These are phyloP conservation scores for Terebella lapidaria DNA, from an alignment of 2,888 invertebrate species.

Conservation along the genomic window DNA sequence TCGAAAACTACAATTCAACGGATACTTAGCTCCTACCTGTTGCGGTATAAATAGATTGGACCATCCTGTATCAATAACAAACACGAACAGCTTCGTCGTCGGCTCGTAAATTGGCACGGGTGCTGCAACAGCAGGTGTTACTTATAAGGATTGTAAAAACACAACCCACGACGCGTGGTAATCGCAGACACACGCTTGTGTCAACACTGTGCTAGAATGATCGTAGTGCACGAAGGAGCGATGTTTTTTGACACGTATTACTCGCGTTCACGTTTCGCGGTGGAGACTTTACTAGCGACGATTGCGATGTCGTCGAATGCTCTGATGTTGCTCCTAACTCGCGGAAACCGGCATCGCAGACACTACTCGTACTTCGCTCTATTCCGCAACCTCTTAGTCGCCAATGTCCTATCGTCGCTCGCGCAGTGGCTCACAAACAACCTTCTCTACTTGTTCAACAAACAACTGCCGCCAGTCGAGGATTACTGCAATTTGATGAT, in stretches of 20 bases:
- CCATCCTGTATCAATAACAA: no score
- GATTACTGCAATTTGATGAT: neutral
- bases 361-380: neutral
- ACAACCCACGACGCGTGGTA: no score
- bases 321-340: neutral
- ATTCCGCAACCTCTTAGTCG: neutral
- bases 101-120: no score
- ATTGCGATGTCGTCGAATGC: constrained; percentile 5
- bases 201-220: no score
- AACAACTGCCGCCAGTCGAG: neutral
- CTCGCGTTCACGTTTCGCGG: constrained; percentile 9
- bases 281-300: constrained; percentile 6
- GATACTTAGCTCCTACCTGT: no score
- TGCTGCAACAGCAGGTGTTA: no score
- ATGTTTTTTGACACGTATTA: constrained; percentile 12
- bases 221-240: neutral
- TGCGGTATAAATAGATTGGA: no score
- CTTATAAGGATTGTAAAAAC: no score
- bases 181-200: no score
- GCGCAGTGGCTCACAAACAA: neutral
- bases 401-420: neutral
- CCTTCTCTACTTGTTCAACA: neutral
- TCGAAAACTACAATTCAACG: no score
- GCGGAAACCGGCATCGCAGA: neutral
- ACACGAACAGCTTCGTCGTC: no score